Conservation (phyloP, 1,140 invertebrate species). For the Araneus ventricosus region DNA sequence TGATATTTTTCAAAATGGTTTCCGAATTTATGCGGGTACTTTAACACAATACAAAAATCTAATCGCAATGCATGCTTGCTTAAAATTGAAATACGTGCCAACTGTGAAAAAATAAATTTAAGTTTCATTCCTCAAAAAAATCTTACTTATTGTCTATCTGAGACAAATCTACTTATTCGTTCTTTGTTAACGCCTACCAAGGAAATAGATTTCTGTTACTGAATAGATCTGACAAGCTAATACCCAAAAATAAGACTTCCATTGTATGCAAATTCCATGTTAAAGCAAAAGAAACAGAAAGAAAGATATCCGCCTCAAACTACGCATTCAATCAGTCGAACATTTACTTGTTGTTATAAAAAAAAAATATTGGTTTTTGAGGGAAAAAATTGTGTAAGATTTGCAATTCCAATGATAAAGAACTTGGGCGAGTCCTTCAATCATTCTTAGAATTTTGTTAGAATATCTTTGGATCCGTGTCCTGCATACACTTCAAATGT, state of each 20-base stretch:
- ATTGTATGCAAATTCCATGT: conserved; percentile 19
- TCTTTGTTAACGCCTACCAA: conserved; percentile 13
- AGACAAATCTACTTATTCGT: neutral
- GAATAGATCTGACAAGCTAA: conserved; percentile 14
- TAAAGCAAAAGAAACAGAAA: neutral
- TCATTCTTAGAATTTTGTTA: conserved; percentile 6
- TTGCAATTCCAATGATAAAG: conserved; percentile 34
- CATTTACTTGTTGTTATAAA: conserved; percentile 23
- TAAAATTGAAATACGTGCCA: neutral
- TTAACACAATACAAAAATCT: no score
- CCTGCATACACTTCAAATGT: neutral
- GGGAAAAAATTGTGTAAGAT: neutral
- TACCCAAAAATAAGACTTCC: neutral
- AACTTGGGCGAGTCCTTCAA: neutral
- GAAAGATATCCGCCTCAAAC: neutral
- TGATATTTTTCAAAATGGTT: no score
- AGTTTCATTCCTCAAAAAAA: neutral
- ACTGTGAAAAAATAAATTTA: neutral
- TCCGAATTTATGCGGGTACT: no score
- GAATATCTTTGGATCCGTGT: conserved; percentile 18
- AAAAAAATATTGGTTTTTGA: conserved; percentile 13
- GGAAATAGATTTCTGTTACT: neutral
- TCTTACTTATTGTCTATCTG: neutral
- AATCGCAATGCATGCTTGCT: neutral
- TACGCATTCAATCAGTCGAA: conserved; percentile 26